These are phyloP conservation scores for Ceratina calcarata DNA, from an alignment of 1,140 invertebrate genomes.

Conservation along the genomic window DNA sequence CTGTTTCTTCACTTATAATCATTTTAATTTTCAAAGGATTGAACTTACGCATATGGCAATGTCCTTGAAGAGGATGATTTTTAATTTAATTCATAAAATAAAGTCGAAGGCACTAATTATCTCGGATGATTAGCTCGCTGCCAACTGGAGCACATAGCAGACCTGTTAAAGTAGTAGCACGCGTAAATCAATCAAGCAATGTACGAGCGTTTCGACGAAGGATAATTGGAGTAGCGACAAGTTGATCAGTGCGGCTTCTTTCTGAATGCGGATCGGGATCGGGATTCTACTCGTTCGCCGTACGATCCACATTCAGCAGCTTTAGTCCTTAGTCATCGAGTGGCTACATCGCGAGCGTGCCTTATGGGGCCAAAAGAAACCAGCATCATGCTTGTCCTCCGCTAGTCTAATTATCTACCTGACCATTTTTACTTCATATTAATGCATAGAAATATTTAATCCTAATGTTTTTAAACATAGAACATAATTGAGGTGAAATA, in stretches of 20 bases:
- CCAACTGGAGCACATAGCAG: slow-evolving; percentile 8
- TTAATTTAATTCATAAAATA: background rate
- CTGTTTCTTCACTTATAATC: too few relatives aligned
- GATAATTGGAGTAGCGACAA: slow-evolving; percentile 67
- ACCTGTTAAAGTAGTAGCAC: slow-evolving; percentile 39
- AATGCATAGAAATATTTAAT: too few relatives aligned
- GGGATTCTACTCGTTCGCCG: slow-evolving; percentile 44
- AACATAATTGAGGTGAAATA: too few relatives aligned
- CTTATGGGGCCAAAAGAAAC: slow-evolving; percentile 45
- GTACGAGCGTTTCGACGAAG: slow-evolving; percentile 55
- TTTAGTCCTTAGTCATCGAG: slow-evolving; percentile 55
- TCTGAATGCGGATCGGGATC: slow-evolving; percentile 40
- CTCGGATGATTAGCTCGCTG: slow-evolving; percentile 47
- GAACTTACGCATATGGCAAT: background rate
- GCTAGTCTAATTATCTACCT: slow-evolving; percentile 51
- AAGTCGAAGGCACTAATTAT: slow-evolving; percentile 57
- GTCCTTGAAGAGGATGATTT: background rate
- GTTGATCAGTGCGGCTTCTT: slow-evolving; percentile 64
- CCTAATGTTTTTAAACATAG: too few relatives aligned
- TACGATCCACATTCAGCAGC: slow-evolving; percentile 3
- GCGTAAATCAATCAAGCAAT: slow-evolving; percentile 63
- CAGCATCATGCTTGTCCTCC: slow-evolving; percentile 26
- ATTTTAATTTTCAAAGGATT: background rate
- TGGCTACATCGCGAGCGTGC: slow-evolving; percentile 54
- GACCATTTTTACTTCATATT: slow-evolving; percentile 14